Evolutionary conservation across 2,113 vertebrate genomes (phyloP).

Genomic region (Dryoscopus gambensis): DNA sequence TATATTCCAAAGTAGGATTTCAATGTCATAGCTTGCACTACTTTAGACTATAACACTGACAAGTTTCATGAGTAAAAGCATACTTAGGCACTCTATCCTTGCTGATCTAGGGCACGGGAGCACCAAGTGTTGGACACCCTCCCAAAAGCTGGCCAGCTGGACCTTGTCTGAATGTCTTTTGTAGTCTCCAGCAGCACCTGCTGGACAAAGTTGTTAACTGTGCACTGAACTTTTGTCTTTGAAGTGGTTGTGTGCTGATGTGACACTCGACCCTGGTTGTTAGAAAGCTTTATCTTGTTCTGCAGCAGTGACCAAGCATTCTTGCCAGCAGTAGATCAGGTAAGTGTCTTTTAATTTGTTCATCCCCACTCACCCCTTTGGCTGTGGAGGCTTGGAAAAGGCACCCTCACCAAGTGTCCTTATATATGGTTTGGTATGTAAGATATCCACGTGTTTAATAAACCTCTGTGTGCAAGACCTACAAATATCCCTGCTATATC

Average conservation of each 20-base stretch:
- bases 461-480: neutral
- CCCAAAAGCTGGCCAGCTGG: neutral
- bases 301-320: neutral
- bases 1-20: neutral
- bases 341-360: neutral
- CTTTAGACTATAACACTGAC: neutral
- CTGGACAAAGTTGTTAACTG: neutral
- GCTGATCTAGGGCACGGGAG: neutral
- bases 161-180: neutral
- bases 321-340: neutral
- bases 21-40: neutral
- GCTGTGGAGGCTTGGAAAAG: neutral
- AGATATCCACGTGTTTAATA: neutral
- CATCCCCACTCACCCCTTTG: neutral
- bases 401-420: fast-evolving
- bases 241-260: neutral
- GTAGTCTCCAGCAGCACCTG: conserved; percentile 50
- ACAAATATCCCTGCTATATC: neutral
- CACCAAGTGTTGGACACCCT: neutral
- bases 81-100: neutral
- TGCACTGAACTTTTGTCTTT: neutral
- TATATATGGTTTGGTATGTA: neutral
- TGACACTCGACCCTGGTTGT: neutral
- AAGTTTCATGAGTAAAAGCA: neutral
- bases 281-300: neutral